Percentiles rank a stretch among this genome's conserved stretches.
phyloP scores from a whole-genome alignment of 2,113 vertebrate genomes.

The human region DNA sequence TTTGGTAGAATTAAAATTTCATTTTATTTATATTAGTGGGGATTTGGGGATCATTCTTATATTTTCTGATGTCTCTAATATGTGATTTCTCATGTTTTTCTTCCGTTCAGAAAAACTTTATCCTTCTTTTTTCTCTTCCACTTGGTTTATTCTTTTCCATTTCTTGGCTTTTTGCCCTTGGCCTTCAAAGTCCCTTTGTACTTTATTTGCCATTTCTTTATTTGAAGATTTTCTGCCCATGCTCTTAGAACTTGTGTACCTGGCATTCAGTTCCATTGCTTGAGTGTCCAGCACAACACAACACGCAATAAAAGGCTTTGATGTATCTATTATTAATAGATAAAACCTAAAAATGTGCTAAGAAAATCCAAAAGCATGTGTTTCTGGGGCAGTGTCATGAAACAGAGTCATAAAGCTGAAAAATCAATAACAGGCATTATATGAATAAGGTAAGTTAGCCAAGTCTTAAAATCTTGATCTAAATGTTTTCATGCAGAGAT shows the following conservation, averaged over 20 bases:
- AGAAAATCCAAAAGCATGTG: neutral
- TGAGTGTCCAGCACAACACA: neutral
- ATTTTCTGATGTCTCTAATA: neutral
- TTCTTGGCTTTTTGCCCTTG: neutral
- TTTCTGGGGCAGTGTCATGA: neutral
- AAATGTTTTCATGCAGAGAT: neutral
- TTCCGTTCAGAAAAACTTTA: neutral
- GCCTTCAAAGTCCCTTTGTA: neutral
- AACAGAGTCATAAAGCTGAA: neutral
- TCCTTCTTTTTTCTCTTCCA: neutral
- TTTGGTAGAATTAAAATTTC: neutral
- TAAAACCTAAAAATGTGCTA: neutral
- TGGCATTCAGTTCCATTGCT: neutral
- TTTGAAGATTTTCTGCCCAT: neutral
- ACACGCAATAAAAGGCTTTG: neutral
- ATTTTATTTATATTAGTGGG: neutral
- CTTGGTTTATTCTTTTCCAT: neutral
- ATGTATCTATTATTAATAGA: neutral
- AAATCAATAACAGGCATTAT: neutral
- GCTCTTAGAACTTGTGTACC: neutral
- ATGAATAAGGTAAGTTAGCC: neutral
- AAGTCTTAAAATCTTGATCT: neutral
- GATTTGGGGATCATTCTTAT: neutral
- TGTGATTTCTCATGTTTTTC: neutral
- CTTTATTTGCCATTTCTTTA: neutral